phyloP scores from a whole-genome alignment of 2,797 vertebrate species.

The Lepus townsendii region DNA sequence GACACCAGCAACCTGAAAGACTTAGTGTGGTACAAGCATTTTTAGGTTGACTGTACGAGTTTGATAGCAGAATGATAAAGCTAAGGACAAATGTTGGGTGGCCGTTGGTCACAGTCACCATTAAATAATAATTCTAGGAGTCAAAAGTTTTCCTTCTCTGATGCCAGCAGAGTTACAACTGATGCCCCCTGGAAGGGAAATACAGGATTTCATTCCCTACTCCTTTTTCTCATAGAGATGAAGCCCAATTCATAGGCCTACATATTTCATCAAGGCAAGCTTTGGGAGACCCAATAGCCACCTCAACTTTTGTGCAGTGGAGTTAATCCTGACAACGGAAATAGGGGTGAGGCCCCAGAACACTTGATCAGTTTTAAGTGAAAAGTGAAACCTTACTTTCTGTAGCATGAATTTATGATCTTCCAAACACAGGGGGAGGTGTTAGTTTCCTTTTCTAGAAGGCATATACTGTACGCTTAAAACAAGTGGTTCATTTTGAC shows the following conservation, averaged over 20 bases:
- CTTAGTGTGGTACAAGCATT: slow-evolving; percentile 33
- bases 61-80: slow-evolving; percentile 22
- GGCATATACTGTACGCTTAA: slow-evolving; percentile 25
- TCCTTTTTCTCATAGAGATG: slow-evolving; percentile 50
- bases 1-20: background rate
- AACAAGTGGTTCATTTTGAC: slow-evolving; percentile 47
- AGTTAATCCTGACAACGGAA: background rate
- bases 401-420: background rate
- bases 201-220: background rate
- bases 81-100: background rate
- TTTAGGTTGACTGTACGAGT: background rate
- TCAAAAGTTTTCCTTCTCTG: slow-evolving; percentile 49
- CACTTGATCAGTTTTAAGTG: slow-evolving; percentile 59
- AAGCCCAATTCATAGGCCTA: slow-evolving; percentile 3
- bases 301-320: background rate
- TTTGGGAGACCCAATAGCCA: slow-evolving; percentile 15
- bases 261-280: background rate
- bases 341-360: slow-evolving; percentile 6
- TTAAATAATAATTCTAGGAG: slow-evolving; percentile 36
- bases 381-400: slow-evolving; percentile 63
- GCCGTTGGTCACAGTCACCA: background rate
- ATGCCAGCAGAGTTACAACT: slow-evolving; percentile 1
- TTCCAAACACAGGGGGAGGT: background rate
- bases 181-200: slow-evolving; percentile 31
- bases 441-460: slow-evolving; percentile 60